phyloP scores from a whole-genome alignment of 1,140 invertebrate genomes.

The Danaus plexippus region DNA sequence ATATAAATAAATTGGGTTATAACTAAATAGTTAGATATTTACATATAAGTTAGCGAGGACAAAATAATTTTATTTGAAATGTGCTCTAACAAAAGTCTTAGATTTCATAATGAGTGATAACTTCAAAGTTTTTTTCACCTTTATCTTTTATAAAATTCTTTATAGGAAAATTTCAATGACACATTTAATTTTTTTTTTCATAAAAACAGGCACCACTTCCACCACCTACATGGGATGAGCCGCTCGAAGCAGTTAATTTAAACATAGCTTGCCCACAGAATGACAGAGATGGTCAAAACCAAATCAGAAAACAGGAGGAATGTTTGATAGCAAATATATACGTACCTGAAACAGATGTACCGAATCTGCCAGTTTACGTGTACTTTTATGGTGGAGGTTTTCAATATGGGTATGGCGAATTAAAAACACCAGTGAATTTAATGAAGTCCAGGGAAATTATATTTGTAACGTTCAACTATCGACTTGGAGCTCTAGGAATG shows the following conservation, averaged over 20 bases:
- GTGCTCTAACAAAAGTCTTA: too few species aligned
- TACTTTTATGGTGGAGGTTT: constrained; percentile 23
- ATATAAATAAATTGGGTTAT: background rate
- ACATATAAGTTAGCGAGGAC: too few species aligned
- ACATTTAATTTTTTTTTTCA: constrained; percentile 6
- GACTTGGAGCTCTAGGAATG: constrained; percentile 33
- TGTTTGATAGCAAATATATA: constrained; percentile 24
- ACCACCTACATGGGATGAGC: constrained; percentile 25
- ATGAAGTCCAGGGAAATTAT: constrained; percentile 25
- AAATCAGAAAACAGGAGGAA: constrained; percentile 14
- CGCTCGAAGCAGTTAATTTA: constrained; percentile 29
- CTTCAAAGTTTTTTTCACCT: background rate
- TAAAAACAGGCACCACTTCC: constrained; percentile 27
- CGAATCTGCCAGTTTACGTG: constrained; percentile 23
- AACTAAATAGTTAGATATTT: background rate
- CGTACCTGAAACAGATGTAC: constrained; percentile 19
- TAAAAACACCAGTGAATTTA: constrained; percentile 16
- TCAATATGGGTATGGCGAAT: constrained; percentile 10
- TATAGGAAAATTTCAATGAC: background rate
- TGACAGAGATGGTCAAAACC: background rate
- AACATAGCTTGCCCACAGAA: constrained; percentile 28
- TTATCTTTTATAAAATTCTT: background rate
- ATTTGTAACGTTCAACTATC: constrained; percentile 33
- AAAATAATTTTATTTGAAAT: too few species aligned
- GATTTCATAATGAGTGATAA: too few species aligned